Conservation (phyloP, 1,140 invertebrate species). For the Drosophila grimshawi region DNA sequence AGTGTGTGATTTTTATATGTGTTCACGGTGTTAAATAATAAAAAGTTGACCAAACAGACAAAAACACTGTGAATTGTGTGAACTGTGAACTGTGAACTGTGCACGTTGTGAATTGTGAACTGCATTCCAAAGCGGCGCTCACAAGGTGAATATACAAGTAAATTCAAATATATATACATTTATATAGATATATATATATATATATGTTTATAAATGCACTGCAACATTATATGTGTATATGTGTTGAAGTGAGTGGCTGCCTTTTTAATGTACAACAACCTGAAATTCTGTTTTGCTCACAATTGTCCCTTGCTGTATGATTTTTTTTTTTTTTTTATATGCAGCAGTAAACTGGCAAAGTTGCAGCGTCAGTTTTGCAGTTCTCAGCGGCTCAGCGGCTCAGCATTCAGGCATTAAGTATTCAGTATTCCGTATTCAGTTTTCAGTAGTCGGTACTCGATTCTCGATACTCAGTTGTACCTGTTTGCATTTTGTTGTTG, state of each 20-base stretch:
- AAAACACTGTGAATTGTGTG: slow-evolving; percentile 5
- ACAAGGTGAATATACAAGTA: slow-evolving; percentile 36
- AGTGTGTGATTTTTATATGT: slow-evolving; percentile 1
- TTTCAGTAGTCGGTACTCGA: not conserved
- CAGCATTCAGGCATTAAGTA: slow-evolving; percentile 9
- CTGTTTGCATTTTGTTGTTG: slow-evolving; percentile 43
- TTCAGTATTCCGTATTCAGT: not conserved
- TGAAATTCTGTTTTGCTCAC: slow-evolving; percentile 32
- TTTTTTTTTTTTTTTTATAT: slow-evolving; percentile 16
- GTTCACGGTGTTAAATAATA: not conserved
- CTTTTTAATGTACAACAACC: slow-evolving; percentile 24
- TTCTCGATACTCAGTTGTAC: slow-evolving; percentile 26
- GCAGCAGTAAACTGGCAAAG: slow-evolving; percentile 7
- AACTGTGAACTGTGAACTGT: slow-evolving; percentile 8
- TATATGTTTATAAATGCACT: not conserved
- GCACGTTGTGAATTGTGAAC: slow-evolving; percentile 12
- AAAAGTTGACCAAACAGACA: slow-evolving; percentile 5
- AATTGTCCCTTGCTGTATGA: slow-evolving; percentile 32
- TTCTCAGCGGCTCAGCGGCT: not conserved
- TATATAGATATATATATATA: slow-evolving; percentile 7
- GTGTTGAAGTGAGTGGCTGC: not conserved
- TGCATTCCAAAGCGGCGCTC: slow-evolving; percentile 8
- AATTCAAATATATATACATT: not conserved
- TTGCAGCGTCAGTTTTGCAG: slow-evolving; percentile 35
- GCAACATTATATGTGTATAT: not conserved